These are phyloP conservation scores for Phaethon lepturus DNA, from an alignment of 2,113 vertebrate genomes.

Conservation along the genomic window DNA sequence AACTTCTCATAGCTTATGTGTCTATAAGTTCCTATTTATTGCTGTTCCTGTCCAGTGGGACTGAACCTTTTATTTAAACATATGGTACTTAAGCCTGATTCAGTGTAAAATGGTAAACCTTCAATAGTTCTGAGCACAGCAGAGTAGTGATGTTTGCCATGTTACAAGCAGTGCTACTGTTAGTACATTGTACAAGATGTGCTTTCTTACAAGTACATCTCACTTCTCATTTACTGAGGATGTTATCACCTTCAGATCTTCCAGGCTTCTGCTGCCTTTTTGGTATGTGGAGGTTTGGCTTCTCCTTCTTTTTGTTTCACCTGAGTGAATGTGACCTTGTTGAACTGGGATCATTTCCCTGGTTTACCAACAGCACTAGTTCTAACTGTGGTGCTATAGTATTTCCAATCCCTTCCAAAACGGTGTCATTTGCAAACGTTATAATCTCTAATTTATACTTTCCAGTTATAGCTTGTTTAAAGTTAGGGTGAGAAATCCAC, in stretches of 20 bases:
- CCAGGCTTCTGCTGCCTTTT: not conserved
- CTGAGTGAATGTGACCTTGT: not conserved
- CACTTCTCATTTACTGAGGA: slow-evolving; percentile 8
- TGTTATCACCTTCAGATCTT: slow-evolving; percentile 22
- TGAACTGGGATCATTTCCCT: not conserved
- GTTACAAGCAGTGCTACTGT: not conserved
- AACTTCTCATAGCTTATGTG: not conserved
- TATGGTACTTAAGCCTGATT: not conserved
- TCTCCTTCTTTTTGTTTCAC: not conserved
- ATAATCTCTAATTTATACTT: not conserved
- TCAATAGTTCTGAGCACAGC: not conserved
- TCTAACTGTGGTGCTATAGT: not conserved
- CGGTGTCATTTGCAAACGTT: not conserved
- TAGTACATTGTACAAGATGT: slow-evolving; percentile 11
- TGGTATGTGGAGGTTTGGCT: not conserved
- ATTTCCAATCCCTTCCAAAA: not conserved
- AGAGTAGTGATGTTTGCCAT: not conserved
- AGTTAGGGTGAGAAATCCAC: not conserved
- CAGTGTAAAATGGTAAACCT: not conserved
- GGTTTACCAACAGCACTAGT: not conserved
- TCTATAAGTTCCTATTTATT: slow-evolving; percentile 36
- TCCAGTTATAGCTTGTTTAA: not conserved
- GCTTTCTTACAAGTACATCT: slow-evolving; percentile 10
- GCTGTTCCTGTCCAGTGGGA: not conserved
- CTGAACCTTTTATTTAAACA: slow-evolving; percentile 26